Conservation (phyloP, 2,797 vertebrate genomes). For the Onychomys torridus region DNA sequence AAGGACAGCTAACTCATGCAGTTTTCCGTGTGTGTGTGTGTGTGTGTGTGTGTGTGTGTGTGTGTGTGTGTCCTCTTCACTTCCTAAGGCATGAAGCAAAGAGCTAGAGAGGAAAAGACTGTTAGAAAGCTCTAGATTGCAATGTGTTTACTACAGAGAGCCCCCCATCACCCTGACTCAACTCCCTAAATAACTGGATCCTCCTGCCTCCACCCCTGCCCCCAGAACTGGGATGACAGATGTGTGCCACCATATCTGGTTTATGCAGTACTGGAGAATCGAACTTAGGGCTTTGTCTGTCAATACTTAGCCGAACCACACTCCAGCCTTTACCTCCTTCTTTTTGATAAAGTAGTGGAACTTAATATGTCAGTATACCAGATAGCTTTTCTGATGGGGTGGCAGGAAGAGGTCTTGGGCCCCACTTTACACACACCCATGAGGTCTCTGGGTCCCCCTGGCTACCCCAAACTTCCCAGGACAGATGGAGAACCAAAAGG, state of each 20-base stretch:
- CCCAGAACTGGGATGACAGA: neutral
- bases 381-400: neutral
- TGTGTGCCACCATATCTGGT: neutral
- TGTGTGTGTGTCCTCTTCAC: neutral
- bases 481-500: too few species aligned
- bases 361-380: neutral
- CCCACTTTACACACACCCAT: rapidly evolving
- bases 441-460: neutral
- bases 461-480: neutral
- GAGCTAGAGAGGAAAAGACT: neutral
- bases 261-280: neutral
- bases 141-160: neutral
- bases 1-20: neutral
- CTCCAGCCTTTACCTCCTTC: neutral
- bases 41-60: neutral
- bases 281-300: neutral
- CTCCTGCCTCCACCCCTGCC: neutral
- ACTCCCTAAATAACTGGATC: neutral
- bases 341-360: neutral
- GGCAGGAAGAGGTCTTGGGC: neutral
- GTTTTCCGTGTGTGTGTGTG: too few species aligned
- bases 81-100: neutral
- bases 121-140: neutral
- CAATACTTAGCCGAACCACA: too few species aligned
- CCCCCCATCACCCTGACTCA: rapidly evolving